Evolutionary conservation across 2,113 vertebrate genomes (phyloP), one percentile per base, ranked within the genome.

Genomic region (Crotalus viridis): DNA sequence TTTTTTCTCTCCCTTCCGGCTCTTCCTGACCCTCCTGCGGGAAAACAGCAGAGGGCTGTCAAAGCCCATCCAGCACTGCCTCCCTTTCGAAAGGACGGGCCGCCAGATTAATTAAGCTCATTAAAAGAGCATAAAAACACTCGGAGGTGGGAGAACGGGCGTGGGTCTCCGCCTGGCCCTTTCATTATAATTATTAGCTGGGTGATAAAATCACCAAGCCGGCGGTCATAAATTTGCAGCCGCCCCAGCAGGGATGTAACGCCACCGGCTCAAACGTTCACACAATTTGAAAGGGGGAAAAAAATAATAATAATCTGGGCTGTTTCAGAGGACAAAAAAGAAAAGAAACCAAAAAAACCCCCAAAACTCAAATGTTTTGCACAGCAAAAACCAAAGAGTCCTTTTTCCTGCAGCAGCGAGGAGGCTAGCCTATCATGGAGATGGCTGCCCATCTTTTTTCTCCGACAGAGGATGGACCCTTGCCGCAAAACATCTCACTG

Each of bases 151-250:
- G 43, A 54, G 57, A 48, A 21, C n/a, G 22, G 48, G n/a, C 22
- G 39, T 39, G 10, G 55, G 57, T n/a, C 39, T 39, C 39, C 39
- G 39, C 52, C 46, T 22, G 93, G 33, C 87, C 94, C 94, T 96
- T 96, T 88, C 74, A 48, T 81, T 90, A 94, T 69, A n/a, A 69
- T 95, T 91, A 95, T 94, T 92, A 96, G 69, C 85, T 22, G 39
- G 94, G 85, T 64, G 93, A 96, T 89, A 85, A 85, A 95, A 95
- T 94, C 93, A 91, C 90, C 94, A 93, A 89, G 91, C 57, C 57
- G 95, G 43, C 93, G 94, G 94, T 95, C 86, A 92, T 61, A 92
- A 57, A 95, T 95, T 51, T 95, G 94, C 88, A 94, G 59, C 89
- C 95, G 91, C 61, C 93, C 93, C 92, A 85, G 89, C 39, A 81